These are phyloP conservation scores for Cerastis leucographa DNA, from an alignment of 2,888 invertebrate species.

Conservation along the genomic window DNA sequence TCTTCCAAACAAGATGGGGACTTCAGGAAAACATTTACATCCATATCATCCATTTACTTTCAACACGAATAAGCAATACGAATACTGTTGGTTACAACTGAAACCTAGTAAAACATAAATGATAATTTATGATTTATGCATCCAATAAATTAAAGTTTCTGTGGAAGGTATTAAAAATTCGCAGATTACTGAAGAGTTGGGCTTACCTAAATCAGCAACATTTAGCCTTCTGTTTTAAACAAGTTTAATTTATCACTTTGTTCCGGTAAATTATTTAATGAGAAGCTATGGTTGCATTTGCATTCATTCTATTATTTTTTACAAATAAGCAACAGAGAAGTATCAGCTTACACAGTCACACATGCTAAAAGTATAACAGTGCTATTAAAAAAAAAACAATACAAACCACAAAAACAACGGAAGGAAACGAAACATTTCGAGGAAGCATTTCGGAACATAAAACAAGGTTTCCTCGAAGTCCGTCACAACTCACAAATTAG, in stretches of 20 bases:
- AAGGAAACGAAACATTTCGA: slow-evolving; percentile 69
- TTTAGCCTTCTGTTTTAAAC: neutral
- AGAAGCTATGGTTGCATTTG: neutral
- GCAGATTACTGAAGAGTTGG: neutral
- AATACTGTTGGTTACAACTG: neutral
- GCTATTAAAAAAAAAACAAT: slow-evolving; percentile 32
- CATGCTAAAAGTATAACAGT: slow-evolving; percentile 28
- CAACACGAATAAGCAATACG: neutral
- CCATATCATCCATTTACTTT: neutral
- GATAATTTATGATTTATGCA: neutral
- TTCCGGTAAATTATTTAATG: neutral
- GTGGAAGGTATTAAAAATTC: neutral
- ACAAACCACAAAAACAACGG: slow-evolving; percentile 62
- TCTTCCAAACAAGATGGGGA: neutral
- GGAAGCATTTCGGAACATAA: slow-evolving; percentile 77
- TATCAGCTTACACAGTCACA: slow-evolving; percentile 31
- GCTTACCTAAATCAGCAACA: neutral
- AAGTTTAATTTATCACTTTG: neutral
- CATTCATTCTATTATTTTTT: slow-evolving; percentile 1
- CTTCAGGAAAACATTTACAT: neutral
- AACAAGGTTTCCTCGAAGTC: slow-evolving; percentile 84
- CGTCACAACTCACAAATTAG: slow-evolving; percentile 78
- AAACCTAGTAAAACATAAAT: neutral
- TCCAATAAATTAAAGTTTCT: neutral
- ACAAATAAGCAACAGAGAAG: neutral